Base-by-base conservation (phyloP, 37 sponge, comb jelly and placozoan species). In the Spongilla lacustris region DNA sequence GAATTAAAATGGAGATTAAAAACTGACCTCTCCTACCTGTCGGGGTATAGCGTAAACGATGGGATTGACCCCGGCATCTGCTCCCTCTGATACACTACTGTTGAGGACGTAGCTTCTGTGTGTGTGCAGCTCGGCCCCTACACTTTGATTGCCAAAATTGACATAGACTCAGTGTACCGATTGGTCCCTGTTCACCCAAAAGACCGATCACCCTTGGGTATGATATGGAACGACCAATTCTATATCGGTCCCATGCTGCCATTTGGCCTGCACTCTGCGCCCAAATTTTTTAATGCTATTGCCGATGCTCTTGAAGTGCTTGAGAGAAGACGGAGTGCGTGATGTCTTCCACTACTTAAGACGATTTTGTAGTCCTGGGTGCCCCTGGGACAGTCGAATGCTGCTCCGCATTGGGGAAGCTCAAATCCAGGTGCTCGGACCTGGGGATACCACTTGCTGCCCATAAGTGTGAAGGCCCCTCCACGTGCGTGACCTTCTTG, bases 381-480 rank as follows among this genome's bases (percentile, higher is more conserved):
- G 46, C 87, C 13, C 77, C 84, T 5, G 38, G 36, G n/a, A 50
- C 89, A 14, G 21, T 36, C 17, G 48, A 67, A 75, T 76, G 79
- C 28, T 23, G 11, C 5, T 24, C 72, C 22, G 13, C 30, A 21
- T 81, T 70, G 24, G n/a, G 34, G 1, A 29, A 22, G 4, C 25
- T 71, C 23, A 26, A 79, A 27, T 4, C 67, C 27, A 66, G 29
- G 17, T 90, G 73, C 67, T 5, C 10, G 19, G 19, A 6, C 24
- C 84, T 90, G 3, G 81, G 90, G 2, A 76, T 90, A 21, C 90
- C 90, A 19, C n/a, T 89, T 0, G 84, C 90, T 24, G 26, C 35
- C 26, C 67, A 89, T 27, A 89, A 89, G 67, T 36, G 28, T 17
- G 90, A 84, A 36, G 90, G 90, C 50, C 85, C 90, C n/a, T 38